Percentiles rank a stretch among this genome's conserved stretches.
Conservation (phyloP, 2,797 vertebrate genomes). For the Hapalemur alaotrensis region DNA sequence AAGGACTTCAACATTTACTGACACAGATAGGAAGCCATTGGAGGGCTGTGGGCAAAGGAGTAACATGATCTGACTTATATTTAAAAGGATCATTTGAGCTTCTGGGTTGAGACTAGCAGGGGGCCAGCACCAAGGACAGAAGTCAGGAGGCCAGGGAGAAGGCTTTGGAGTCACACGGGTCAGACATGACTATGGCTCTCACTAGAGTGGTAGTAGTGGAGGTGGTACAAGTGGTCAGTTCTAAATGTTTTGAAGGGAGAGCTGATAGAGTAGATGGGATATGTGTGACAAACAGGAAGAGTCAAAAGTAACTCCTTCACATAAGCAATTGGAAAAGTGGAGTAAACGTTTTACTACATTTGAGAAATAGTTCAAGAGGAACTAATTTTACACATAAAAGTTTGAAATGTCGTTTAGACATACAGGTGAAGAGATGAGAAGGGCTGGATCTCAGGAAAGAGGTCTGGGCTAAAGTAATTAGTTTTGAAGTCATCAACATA, state of each 20-base stretch:
- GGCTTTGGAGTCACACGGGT: neutral
- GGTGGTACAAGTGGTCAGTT: neutral
- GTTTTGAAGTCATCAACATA: neutral
- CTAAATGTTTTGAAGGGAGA: neutral
- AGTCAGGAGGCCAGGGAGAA: neutral
- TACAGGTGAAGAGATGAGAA: neutral
- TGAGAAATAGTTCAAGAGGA: constrained; percentile 8
- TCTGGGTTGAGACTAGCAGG: neutral
- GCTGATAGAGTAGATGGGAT: neutral
- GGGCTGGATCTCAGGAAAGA: neutral
- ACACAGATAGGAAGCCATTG: neutral
- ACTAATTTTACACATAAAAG: neutral
- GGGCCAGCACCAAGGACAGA: neutral
- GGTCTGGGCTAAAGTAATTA: neutral
- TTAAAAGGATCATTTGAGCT: neutral
- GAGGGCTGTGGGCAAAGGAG: neutral
- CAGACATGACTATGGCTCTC: neutral
- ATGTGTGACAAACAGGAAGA: neutral
- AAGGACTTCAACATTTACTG: neutral
- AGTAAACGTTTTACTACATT: neutral
- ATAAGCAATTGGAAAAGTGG: neutral
- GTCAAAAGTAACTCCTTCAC: neutral
- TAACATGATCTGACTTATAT: neutral
- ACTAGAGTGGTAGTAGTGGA: neutral
- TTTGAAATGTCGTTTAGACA: neutral